Conservation (phyloP, 2,888 invertebrate species). For the Xylota sylvarum region DNA sequence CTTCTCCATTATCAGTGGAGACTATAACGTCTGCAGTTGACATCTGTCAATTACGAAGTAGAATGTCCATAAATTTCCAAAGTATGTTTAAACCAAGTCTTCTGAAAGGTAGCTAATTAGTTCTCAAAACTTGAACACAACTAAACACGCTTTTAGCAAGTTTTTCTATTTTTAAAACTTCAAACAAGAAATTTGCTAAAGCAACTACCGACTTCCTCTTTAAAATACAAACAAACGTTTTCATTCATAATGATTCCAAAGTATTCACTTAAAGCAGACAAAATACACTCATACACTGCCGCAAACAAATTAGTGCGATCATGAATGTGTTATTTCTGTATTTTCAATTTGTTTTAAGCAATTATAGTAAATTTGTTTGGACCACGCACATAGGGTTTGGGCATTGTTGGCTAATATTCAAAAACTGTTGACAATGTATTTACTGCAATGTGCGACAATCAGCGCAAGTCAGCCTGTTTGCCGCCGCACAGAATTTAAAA, state of each 20-base stretch:
- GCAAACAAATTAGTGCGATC: conserved; percentile 36
- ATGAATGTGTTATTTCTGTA: conserved; percentile 31
- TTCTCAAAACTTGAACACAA: no score
- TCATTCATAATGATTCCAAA: conserved; percentile 17
- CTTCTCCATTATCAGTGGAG: no score
- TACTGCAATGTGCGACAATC: conserved; percentile 7
- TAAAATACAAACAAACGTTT: conserved; percentile 5
- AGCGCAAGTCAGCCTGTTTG: not conserved
- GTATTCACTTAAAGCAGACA: not conserved
- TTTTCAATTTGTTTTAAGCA: conserved; percentile 27
- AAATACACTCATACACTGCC: not conserved
- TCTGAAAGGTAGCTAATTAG: no score
- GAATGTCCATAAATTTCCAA: no score
- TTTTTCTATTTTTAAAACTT: no score
- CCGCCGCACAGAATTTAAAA: conserved; percentile 12
- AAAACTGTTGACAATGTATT: conserved; percentile 33
- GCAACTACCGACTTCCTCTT: not conserved
- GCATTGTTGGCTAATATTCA: conserved; percentile 54
- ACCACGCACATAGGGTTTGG: conserved; percentile 27
- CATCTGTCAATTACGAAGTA: no score
- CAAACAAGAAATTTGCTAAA: no score
- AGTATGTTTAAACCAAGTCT: no score
- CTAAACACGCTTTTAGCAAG: no score
- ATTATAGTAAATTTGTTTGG: conserved; percentile 36
- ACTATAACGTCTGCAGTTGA: no score